Base-by-base conservation (phyloP, 1,140 invertebrate genomes). In the Pectinophora gossypiella region DNA sequence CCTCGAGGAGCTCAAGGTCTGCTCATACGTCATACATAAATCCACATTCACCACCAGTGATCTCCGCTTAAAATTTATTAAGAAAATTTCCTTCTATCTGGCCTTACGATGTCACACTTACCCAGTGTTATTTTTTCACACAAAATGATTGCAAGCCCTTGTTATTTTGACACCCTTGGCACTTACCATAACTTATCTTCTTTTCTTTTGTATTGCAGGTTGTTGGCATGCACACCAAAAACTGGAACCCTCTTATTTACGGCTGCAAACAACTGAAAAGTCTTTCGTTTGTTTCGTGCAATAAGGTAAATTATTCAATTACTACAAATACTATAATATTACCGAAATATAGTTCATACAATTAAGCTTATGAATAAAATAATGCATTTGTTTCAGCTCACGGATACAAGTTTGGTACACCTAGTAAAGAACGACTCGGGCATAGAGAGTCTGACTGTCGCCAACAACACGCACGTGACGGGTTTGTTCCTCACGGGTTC, bases 221-320 rank as follows among this genome's bases (percentile, higher is more conserved):
- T 46, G 69, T 74, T 23, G 75, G 77, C 18, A 83, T 87, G 80
- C 64, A 75, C 44, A 85, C 84, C 0, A 81, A 77, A 56, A 87
- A 87, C 66, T 88, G 87, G 87, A 87, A 81, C 51, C 81, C 79
- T 19, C 54, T 88, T 9, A 63, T 85, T 18, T 82, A 86, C 55
- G 84, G 85, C 22, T 88, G 87, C 57, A 83, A 75, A 47, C 49
- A 82, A 18, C 60, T 88, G 12, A 84, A 76, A 62, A 68, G 40
- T 15, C 45, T 88, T 0, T 63, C 68, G 3, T 86, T 88, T 65
- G 54, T 84, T 15, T 84, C 76, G 12, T 88, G 87, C 51, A 78
- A 69, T 59, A 84, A 86, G 69, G 78, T 88, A 68, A 58, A 9
- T 50, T 23, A 5, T 5, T n/a, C n/a, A n/a, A n/a, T n/a, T n/a